phyloP scores from a whole-genome alignment of 2,797 vertebrate species.

The Phrynocephalus vlangalii region DNA sequence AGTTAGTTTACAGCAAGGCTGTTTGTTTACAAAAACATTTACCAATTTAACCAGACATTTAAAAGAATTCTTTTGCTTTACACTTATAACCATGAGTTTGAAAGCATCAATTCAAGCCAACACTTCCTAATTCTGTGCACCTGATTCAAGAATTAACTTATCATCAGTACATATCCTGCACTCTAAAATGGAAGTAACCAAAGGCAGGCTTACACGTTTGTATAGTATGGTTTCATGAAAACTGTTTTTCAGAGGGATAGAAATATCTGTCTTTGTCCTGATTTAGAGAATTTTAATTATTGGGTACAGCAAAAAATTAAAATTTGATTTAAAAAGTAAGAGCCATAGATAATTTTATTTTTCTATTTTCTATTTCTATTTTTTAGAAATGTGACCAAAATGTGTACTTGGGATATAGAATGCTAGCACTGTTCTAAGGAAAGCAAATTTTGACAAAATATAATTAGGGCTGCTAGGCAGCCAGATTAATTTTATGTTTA shows the following conservation, averaged over 20 bases:
- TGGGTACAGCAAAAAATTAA: background rate
- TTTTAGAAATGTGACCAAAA: conserved; percentile 5
- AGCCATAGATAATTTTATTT: background rate
- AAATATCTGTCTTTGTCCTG: background rate
- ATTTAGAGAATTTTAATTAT: background rate
- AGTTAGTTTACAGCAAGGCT: background rate
- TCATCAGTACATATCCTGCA: background rate
- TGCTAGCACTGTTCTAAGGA: background rate
- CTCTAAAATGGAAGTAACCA: background rate
- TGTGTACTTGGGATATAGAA: conserved; percentile 7
- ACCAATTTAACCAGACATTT: conserved; percentile 26
- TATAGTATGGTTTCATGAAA: conserved; percentile 21
- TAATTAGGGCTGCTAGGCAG: conserved; percentile 27
- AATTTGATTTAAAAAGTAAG: background rate
- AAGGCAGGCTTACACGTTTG: background rate
- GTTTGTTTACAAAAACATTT: background rate
- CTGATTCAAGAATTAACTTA: conserved; percentile 8
- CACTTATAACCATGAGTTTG: background rate
- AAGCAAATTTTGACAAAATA: background rate
- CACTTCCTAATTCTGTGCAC: background rate
- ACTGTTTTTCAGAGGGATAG: background rate
- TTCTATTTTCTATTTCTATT: no score
- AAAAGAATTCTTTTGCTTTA: conserved; percentile 34
- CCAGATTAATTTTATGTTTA: conserved; percentile 24
- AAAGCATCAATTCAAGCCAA: background rate